phyloP scores from a whole-genome alignment of 1,140 invertebrate species.

The Heliconius nattereri region DNA sequence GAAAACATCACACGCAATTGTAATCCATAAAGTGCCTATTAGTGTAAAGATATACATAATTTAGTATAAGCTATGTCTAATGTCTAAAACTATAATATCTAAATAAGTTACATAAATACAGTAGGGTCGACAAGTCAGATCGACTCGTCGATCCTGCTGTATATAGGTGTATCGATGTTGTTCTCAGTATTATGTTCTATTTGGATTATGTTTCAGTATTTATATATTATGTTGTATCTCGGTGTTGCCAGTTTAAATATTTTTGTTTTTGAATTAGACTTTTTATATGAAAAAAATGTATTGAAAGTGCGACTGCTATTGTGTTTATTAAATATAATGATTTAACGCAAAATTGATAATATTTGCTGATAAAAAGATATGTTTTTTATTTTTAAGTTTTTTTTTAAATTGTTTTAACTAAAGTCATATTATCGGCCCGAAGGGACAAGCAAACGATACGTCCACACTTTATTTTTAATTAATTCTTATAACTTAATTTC shows the following conservation, averaged over 20 bases:
- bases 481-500: too few relatives aligned
- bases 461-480: too few relatives aligned
- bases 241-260: neutral
- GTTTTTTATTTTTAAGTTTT: neutral
- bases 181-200: slow-evolving; percentile 45
- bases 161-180: slow-evolving; percentile 34
- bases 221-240: neutral
- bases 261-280: neutral
- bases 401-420: neutral
- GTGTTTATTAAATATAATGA: neutral
- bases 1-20: slow-evolving; percentile 28
- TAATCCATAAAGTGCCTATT: slow-evolving; percentile 76
- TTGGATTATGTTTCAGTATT: slow-evolving; percentile 39
- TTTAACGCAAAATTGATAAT: neutral
- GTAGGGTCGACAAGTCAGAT: too few relatives aligned
- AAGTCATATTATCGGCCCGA: neutral
- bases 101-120: neutral
- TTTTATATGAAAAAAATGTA: neutral
- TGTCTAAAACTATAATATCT: slow-evolving; percentile 28
- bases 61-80: slow-evolving; percentile 43
- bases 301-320: neutral
- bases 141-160: neutral
- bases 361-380: neutral
- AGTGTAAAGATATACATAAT: slow-evolving; percentile 62
- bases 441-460: too few relatives aligned